Percentiles rank a stretch among this genome's conserved stretches.
These are phyloP conservation scores for Monochamus alternatus DNA, from an alignment of 2,888 invertebrate species.

Conservation along the genomic window DNA sequence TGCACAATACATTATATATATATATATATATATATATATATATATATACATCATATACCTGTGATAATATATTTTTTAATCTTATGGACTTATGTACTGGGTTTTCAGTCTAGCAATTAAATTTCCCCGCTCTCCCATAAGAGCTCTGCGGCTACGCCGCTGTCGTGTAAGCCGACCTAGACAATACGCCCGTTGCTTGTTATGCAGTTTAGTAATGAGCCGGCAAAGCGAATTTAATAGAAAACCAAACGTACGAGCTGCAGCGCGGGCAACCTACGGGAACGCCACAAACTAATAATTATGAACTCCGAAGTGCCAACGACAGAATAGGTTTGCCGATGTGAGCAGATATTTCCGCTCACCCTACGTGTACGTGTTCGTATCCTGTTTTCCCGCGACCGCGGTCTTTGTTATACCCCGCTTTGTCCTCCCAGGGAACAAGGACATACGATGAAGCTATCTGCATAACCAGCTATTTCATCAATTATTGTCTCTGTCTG, in stretches of 20 bases:
- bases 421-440: not conserved
- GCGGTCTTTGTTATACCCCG: constrained; percentile 8
- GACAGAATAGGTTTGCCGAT: constrained; percentile 36
- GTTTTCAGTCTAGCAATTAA: constrained; percentile 1
- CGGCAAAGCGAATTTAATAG: constrained; percentile 28
- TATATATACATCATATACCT: no score
- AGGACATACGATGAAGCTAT: no score
- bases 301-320: constrained; percentile 30
- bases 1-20: no score
- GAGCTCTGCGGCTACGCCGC: not conserved
- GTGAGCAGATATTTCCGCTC: constrained; percentile 3
- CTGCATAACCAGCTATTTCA: no score
- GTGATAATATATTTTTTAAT: no score
- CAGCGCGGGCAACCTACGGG: constrained; percentile 3
- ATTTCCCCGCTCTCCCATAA: not conserved
- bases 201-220: constrained; percentile 25
- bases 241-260: constrained; percentile 29
- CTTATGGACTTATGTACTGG: no score
- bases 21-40: no score
- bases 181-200: constrained; percentile 10
- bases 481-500: no score
- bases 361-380: not conserved
- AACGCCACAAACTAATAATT: constrained; percentile 31
- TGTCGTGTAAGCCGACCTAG: constrained; percentile 1
- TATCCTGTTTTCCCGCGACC: constrained; percentile 14